Evolutionary conservation across 2,888 invertebrate species (phyloP).

Genomic region (Blera fallax): DNA sequence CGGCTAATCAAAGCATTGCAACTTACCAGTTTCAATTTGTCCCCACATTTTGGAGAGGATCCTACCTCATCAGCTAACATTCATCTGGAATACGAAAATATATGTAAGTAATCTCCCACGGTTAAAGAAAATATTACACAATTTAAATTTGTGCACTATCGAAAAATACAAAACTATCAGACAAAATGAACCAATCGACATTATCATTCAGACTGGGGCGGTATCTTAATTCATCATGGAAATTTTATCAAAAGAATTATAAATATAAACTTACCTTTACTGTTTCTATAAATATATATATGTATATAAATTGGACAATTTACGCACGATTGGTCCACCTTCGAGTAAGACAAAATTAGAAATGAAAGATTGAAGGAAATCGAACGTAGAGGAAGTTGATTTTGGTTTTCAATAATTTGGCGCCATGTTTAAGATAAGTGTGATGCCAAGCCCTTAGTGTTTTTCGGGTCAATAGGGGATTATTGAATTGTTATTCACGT

Average conservation of each 20-base stretch:
- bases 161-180: slow-evolving; percentile 11
- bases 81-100: slow-evolving; percentile 14
- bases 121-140: neutral
- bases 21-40: slow-evolving; percentile 14
- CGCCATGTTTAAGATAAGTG: slow-evolving; percentile 21
- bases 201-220: slow-evolving; percentile 73
- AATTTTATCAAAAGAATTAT: neutral
- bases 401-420: neutral
- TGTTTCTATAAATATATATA: neutral
- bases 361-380: slow-evolving; percentile 33
- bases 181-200: slow-evolving; percentile 71
- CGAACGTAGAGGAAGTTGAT: slow-evolving; percentile 9
- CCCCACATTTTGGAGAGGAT: no score
- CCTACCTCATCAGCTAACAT: neutral
- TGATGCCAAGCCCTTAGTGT: slow-evolving; percentile 6
- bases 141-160: neutral
- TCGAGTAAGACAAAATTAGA: neutral
- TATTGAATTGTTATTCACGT: neutral
- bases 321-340: neutral
- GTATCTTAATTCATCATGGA: slow-evolving; percentile 67
- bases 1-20: neutral
- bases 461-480: neutral
- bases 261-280: slow-evolving; percentile 1
- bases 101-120: neutral
- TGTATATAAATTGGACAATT: neutral